Evolutionary conservation across 1,140 invertebrate species (phyloP).

Genomic region (Drosophila sp.): DNA sequence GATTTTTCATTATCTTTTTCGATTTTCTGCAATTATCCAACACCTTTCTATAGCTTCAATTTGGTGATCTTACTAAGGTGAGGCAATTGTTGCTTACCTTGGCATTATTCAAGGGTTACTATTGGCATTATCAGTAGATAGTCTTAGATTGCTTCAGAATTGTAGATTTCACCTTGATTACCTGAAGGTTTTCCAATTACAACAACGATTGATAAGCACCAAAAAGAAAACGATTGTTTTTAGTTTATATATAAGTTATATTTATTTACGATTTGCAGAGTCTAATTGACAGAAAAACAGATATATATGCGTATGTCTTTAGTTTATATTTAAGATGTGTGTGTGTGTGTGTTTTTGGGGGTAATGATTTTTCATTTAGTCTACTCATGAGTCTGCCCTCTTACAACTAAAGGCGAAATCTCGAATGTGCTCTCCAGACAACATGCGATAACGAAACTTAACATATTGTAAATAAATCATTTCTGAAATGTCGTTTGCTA

Average conservation of each 20-base stretch:
- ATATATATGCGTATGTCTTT: constrained; percentile 41
- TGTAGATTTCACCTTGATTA: not conserved
- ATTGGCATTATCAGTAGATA: not conserved
- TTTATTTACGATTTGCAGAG: constrained; percentile 52
- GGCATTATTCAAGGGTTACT: no score
- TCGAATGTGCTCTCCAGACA: constrained; percentile 34
- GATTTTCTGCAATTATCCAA: no score
- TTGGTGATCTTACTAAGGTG: not conserved
- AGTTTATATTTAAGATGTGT: constrained; percentile 47
- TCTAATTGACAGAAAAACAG: constrained; percentile 77
- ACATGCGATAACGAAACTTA: constrained; percentile 46
- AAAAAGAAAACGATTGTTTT: constrained; percentile 9
- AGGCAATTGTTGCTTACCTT: no score
- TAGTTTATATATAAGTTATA: constrained; percentile 32
- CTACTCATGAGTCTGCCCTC: constrained; percentile 13
- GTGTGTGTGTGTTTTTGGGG: constrained; percentile 32
- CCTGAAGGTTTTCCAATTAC: not conserved
- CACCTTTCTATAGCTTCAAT: no score
- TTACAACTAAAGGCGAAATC: constrained; percentile 45
- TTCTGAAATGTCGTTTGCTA: not conserved
- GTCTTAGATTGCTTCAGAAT: not conserved
- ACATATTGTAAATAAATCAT: constrained; percentile 65
- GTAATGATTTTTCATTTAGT: constrained; percentile 19
- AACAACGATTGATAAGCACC: not conserved
- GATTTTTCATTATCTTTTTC: no score